Evolutionary conservation across 2,888 invertebrate species (phyloP), one percentile per base, ranked within the genome.

Genomic region (Invenusta paracnida): DNA sequence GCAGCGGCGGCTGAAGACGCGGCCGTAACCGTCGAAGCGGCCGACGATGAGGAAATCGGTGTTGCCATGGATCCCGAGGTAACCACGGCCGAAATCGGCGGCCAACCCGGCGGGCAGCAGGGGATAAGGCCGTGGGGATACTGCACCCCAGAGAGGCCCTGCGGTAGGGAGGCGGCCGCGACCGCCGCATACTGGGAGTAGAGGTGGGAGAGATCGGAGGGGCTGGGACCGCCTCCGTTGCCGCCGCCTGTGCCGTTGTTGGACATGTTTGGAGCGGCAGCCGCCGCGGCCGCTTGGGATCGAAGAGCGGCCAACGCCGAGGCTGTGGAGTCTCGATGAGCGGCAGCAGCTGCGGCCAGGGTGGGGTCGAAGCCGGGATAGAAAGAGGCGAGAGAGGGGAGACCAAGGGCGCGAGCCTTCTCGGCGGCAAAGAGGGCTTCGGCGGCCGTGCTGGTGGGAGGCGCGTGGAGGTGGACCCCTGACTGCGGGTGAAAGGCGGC

Each of bases 171-270:
- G 17, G 73, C 73, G 11, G 73, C 73, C 23, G 73, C 73, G 11
- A 23, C 73, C 17, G 73, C 73, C 2, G 73, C 73, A 23, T 73
- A 73, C 73, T 73, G 73, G 11, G 73, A 73, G 73, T 73, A 73
- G 73, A 73, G 73, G 17, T 73, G 73, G 27, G 73, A 73, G 73
- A 73, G 73, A 23, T 73, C 73, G 73, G 73, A 5, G 17, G 73
- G 23, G 27, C 73, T 73, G 73, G 73, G 73, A 13, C 73, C 73
- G n/a, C n/a, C n/a, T n/a, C n/a, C n/a, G n/a, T n/a, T n/a, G n/a
- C n/a, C n/a, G n/a, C n/a, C n/a, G n/a, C n/a, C n/a, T n/a, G n/a
- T n/a, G n/a, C n/a, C n/a, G n/a, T n/a, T n/a, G n/a, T n/a, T n/a
- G n/a, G n/a, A n/a, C n/a, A n/a, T n/a, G n/a, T n/a, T n/a, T n/a